These are phyloP conservation scores for Dreissena rostriformis DNA, from an alignment of 1,140 invertebrate genomes.

Conservation along the genomic window DNA sequence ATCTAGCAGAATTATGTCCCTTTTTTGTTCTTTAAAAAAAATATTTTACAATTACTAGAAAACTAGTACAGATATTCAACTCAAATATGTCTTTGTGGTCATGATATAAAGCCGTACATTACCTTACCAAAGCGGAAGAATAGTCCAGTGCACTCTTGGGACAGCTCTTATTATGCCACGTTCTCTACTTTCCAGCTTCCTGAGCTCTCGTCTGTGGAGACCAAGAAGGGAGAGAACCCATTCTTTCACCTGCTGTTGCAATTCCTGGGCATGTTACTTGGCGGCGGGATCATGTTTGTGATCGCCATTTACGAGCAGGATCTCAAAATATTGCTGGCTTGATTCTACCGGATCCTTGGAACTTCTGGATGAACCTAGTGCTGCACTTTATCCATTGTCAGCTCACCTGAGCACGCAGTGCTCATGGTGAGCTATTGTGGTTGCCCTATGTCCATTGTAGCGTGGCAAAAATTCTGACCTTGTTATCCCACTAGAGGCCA, in stretches of 20 bases:
- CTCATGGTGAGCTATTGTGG: too few relatives aligned
- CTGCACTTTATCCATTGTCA: too few relatives aligned
- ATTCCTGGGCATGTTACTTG: constrained; percentile 88
- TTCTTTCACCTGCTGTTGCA: constrained; percentile 83
- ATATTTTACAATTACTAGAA: background rate
- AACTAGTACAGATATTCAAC: background rate
- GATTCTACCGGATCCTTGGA: background rate
- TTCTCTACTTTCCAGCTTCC: constrained; percentile 67
- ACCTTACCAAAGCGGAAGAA: background rate
- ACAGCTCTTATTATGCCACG: constrained; percentile 4
- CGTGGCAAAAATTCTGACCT: too few relatives aligned
- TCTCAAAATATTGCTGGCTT: constrained; percentile 80
- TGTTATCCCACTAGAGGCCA: too few relatives aligned
- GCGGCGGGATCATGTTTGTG: constrained; percentile 93
- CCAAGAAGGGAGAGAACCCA: constrained; percentile 65
- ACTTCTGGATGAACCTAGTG: too few relatives aligned
- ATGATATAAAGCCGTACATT: background rate
- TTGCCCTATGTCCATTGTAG: too few relatives aligned
- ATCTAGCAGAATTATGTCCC: too few relatives aligned
- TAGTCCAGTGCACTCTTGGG: background rate
- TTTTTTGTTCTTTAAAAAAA: too few relatives aligned
- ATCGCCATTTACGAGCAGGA: constrained; percentile 95
- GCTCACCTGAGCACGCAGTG: too few relatives aligned
- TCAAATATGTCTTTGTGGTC: background rate
- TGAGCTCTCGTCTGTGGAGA: constrained; percentile 68